Percentiles rank a stretch among this genome's conserved stretches.
Conservation (phyloP, 2,888 invertebrate genomes). For the Caenorhabditis japonica region DNA sequence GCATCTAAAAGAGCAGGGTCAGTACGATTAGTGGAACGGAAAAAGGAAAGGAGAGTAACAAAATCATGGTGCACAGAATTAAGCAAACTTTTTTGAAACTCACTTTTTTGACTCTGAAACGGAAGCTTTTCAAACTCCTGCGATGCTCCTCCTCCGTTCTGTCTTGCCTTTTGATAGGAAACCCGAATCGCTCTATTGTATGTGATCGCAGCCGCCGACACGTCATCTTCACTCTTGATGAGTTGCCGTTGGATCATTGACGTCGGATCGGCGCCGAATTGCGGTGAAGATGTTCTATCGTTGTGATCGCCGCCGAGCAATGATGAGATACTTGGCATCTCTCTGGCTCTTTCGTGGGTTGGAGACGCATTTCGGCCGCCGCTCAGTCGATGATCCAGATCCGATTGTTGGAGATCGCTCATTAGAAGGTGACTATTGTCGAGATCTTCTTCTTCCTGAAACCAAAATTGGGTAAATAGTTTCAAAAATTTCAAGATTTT, state of each 20-base stretch:
- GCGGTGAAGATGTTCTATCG: slow-evolving; percentile 50
- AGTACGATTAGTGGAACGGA: slow-evolving; percentile 42
- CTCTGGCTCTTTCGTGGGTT: slow-evolving; percentile 9
- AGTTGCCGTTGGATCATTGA: slow-evolving; percentile 46
- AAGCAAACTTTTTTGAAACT: too few relatives aligned
- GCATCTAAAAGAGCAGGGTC: slow-evolving; percentile 39
- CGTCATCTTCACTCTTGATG: slow-evolving; percentile 56
- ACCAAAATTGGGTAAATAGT: neutral
- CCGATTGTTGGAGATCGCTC: slow-evolving; percentile 52
- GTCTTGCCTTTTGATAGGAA: slow-evolving; percentile 12
- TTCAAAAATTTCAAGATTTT: too few relatives aligned
- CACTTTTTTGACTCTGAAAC: slow-evolving; percentile 8
- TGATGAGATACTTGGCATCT: slow-evolving; percentile 68
- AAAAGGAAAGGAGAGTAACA: neutral
- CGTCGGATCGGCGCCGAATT: slow-evolving; percentile 35
- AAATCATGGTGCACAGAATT: too few relatives aligned
- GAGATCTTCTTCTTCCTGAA: slow-evolving; percentile 42
- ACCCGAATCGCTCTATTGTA: slow-evolving; percentile 18
- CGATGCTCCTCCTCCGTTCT: slow-evolving; percentile 6
- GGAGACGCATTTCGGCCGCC: slow-evolving; percentile 6
- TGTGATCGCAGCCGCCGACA: slow-evolving; percentile 13
- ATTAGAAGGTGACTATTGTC: slow-evolving; percentile 44
- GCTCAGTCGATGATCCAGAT: slow-evolving; percentile 57
- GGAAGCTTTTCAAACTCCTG: slow-evolving; percentile 19
- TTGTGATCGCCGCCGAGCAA: slow-evolving; percentile 60